These are phyloP conservation scores for Poeciliopsis occidentalis DNA, from an alignment of 2,113 vertebrate species.

Conservation along the genomic window DNA sequence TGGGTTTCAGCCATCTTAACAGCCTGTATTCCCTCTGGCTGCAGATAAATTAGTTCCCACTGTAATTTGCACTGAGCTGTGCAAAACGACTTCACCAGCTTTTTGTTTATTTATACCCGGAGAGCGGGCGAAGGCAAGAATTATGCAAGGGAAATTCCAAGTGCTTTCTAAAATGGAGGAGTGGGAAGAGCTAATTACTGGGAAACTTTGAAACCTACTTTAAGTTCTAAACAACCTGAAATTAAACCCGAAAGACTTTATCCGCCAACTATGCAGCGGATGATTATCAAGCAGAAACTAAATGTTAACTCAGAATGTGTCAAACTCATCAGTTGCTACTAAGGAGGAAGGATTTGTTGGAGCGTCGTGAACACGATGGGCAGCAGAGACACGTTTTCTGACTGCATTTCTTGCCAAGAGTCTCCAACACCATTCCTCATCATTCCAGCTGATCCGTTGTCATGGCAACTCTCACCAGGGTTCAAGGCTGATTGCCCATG, in stretches of 20 bases:
- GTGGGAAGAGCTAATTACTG: conserved; percentile 45
- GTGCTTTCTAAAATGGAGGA: conserved; percentile 30
- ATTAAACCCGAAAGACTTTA: background rate
- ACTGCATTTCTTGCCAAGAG: conserved; percentile 9
- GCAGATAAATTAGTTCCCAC: conserved; percentile 60
- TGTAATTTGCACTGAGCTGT: conserved; percentile 64
- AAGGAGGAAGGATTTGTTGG: conserved; percentile 36
- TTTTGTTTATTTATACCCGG: conserved; percentile 61
- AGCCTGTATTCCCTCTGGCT: conserved; percentile 58
- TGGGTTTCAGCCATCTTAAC: conserved; percentile 40
- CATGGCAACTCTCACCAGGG: conserved; percentile 42
- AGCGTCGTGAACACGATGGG: conserved; percentile 47
- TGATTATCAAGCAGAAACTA: conserved; percentile 19
- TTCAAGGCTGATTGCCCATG: conserved; percentile 52
- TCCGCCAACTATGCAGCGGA: background rate
- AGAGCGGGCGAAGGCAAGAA: conserved; percentile 32
- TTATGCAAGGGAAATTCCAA: conserved; percentile 55
- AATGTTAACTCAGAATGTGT: conserved; percentile 43
- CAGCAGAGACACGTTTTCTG: conserved; percentile 48
- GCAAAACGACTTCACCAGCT: conserved; percentile 52
- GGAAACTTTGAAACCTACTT: conserved; percentile 52
- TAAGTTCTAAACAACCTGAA: conserved; percentile 14
- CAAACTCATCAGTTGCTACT: conserved; percentile 46
- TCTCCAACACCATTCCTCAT: conserved; percentile 46
- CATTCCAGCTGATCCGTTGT: conserved; percentile 50